Conservation (phyloP, 1,140 invertebrate species). For the Anagrus nilaparvatae region DNA sequence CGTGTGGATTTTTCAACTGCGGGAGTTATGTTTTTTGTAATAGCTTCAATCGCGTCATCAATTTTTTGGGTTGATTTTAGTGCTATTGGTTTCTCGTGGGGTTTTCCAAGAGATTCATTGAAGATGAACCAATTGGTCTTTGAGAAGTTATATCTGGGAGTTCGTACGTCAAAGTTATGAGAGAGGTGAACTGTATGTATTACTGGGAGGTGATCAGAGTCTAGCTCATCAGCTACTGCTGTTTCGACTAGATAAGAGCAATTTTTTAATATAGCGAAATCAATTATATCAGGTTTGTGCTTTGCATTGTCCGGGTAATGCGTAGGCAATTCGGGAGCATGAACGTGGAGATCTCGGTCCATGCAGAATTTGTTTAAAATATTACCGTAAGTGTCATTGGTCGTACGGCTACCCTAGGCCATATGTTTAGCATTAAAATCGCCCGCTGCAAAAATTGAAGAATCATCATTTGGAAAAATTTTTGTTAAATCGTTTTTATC, state of each 20-base stretch:
- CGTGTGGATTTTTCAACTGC: conserved; percentile 2
- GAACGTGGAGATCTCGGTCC: not conserved
- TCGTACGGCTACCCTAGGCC: not conserved
- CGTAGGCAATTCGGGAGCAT: not conserved
- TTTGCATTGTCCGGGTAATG: not conserved
- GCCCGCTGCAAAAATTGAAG: no score
- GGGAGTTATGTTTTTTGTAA: conserved; percentile 1
- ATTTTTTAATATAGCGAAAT: not conserved
- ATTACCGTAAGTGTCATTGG: not conserved
- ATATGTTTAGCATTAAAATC: conserved; percentile 1
- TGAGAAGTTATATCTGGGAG: not conserved
- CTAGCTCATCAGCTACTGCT: not conserved
- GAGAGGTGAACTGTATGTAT: not conserved
- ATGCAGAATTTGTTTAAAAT: not conserved
- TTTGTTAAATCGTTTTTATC: no score
- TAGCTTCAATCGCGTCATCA: not conserved
- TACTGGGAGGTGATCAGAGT: not conserved
- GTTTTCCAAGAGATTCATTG: not conserved
- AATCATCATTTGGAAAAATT: no score
- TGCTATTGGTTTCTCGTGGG: not conserved
- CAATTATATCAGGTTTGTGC: not conserved
- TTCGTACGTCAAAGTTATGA: not conserved
- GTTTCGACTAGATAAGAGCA: not conserved
- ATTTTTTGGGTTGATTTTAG: not conserved
- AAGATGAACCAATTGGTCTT: not conserved